Evolutionary conservation across 2,113 vertebrate genomes (phyloP).

Genomic region (Reinhardtius hippoglossoides): DNA sequence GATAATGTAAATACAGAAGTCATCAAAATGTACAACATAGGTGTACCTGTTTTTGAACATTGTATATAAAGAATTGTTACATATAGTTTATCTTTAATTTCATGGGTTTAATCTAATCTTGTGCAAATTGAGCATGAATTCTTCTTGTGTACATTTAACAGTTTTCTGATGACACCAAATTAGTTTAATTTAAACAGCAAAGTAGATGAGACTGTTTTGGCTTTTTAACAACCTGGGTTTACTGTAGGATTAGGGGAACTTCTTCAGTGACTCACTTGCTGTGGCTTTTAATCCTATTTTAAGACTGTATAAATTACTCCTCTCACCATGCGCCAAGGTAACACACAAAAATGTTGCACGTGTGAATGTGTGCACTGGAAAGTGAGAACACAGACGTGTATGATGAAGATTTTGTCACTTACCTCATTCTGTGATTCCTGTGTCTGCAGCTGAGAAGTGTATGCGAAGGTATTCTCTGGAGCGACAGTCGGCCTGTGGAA

Average conservation of each 20-base stretch:
- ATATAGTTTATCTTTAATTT: no score
- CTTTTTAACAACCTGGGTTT: conserved; percentile 25
- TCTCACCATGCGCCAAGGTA: conserved; percentile 11
- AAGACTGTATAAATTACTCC: conserved; percentile 49
- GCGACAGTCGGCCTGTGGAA: conserved; percentile 87
- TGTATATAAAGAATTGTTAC: no score
- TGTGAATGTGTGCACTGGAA: background rate
- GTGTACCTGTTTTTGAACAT: no score
- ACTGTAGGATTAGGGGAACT: conserved; percentile 51
- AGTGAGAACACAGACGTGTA: conserved; percentile 2
- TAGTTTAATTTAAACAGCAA: conserved; percentile 35
- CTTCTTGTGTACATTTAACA: background rate
- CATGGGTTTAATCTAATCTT: no score
- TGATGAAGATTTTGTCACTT: conserved; percentile 39
- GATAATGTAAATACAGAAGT: background rate
- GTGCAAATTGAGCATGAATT: background rate
- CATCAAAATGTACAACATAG: no score
- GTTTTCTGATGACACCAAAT: background rate
- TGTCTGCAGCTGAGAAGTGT: conserved; percentile 70
- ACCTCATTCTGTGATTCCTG: conserved; percentile 54
- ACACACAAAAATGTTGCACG: conserved; percentile 4
- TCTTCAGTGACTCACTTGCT: conserved; percentile 58
- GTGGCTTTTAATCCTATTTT: conserved; percentile 49
- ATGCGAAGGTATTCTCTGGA: conserved; percentile 88
- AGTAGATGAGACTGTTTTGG: conserved; percentile 37